Evolutionary conservation across 2,797 vertebrate species (phyloP), one percentile per base, ranked within the genome.

Genomic region (Darevskia mixta): DNA sequence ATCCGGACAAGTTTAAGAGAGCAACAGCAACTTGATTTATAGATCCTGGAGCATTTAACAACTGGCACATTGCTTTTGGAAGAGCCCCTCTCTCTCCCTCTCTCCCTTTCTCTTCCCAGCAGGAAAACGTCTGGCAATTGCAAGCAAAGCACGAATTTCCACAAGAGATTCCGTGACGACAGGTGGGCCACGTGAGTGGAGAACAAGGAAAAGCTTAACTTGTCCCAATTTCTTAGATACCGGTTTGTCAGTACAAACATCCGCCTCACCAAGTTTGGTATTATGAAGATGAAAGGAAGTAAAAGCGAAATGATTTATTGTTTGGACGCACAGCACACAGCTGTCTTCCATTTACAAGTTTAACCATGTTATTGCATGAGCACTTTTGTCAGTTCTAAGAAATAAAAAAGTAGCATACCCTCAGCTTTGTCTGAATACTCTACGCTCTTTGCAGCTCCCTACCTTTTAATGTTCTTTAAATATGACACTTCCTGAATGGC

Each of bases 401-500:
- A 55, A 61, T 76, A 35, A 38, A 49, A 10, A 32, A 32, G 86
- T 10, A 85, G 86, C n/a, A 78, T n/a, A 45, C 29, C 84, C 35
- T 82, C 2, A 87, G 76, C 81, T 86, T 87, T 41, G 8, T 43
- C 55, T 79, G 10, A 79, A 66, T 0, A 5, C 76, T 78, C 86
- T 66, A 88, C 18, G 32, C 18, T 5, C 29, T 90, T 92, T 82
- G 79, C 82, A 88, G 3, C 29, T 81, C 91, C 58, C 90, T 45
- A 38, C 27, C 27, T 93, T 93, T 85, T 3, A n/a, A 20, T 58
- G 55, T 72, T 86, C 69, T 92, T 87, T 77, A 89, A 38, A 64
- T 29, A 61, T 29, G 90, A 75, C 75, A 92, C 82, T 83, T 83
- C 55, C 79, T 87, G 72, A 94, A 80, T 43, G 43, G 64, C 13